These are phyloP conservation scores for Corythornis leucogaster DNA, from an alignment of 2,797 vertebrate genomes.

Conservation along the genomic window DNA sequence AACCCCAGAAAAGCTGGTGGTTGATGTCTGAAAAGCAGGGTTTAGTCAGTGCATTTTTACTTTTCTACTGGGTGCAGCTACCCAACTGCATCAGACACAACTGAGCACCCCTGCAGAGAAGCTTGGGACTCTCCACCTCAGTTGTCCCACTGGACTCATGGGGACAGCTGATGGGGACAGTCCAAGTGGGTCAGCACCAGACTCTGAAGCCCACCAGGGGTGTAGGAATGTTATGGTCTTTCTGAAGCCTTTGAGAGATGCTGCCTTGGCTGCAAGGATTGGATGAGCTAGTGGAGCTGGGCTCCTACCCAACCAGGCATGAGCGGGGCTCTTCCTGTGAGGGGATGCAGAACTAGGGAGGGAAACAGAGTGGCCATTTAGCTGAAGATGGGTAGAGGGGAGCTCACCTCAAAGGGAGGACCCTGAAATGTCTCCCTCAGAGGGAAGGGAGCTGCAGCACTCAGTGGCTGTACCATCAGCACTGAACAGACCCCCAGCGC, in stretches of 20 bases:
- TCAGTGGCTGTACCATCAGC: not conserved
- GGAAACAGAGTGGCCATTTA: not conserved
- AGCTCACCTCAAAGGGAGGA: not conserved
- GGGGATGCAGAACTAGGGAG: not conserved
- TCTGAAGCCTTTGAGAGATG: not conserved
- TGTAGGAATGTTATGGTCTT: not conserved
- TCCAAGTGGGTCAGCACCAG: not conserved
- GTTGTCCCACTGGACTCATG: not conserved
- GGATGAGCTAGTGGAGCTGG: conserved; percentile 37
- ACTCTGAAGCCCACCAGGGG: not conserved
- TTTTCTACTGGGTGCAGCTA: not conserved
- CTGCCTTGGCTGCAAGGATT: not conserved
- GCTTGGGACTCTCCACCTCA: not conserved
- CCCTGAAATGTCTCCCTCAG: not conserved
- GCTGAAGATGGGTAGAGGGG: not conserved
- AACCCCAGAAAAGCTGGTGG: not conserved
- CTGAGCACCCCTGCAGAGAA: not conserved
- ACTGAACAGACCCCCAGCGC: not conserved
- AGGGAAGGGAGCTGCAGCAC: not conserved
- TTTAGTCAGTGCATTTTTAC: not conserved
- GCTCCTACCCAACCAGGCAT: not conserved
- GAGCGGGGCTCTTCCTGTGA: not conserved
- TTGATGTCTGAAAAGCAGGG: not conserved
- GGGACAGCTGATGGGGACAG: not conserved
- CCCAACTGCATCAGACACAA: not conserved